Base-by-base conservation (phyloP, 2,888 invertebrate species). In the Ypsolopha scabrella region DNA sequence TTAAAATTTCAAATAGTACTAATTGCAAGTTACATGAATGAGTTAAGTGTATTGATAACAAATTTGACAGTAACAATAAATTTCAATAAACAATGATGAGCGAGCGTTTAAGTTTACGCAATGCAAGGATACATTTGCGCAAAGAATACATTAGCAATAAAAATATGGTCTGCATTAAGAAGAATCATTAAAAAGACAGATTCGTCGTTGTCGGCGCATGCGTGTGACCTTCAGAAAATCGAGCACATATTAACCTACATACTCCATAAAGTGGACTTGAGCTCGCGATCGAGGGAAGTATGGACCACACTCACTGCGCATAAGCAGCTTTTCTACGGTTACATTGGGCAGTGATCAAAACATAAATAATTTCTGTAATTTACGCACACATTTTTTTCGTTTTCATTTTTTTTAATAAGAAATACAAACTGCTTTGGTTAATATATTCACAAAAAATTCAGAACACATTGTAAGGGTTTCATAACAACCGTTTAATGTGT, bases 141-240 rank as follows among this genome's bases (percentile, higher is more conserved):
- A 45, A 45, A 45, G 10, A 9, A 34, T 34, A 45, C 24, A 33
- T 45, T 14, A n/a, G n/a, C 14, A 43, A 43, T 43, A 61, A 60
- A 58, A 61, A 4, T 35, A 51, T 54, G 57, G 55, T 54, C 57
- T 60, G 53, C 53, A 53, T 57, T 58, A 58, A 58, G 58, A 61
- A 60, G 60, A 64, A 68, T 70, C 63, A 60, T 66, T 67, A 64
- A 67, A 63, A 67, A 66, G 53, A 54, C 11, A 44, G n/a, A 51
- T 24, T n/a, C n/a, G 38, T 50, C 41, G 41, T 39, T 24, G 24
- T 24, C 11, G 45, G 49, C 55, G 54, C 50, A 55, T 48, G 44
- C 48, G 41, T 11, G 43, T 68, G 70, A 76, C 76, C 78, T 77
- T 76, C 71, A 58, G 64, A 68, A 70, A 72, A 65, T 57, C 57